Conservation (phyloP, 2,797 vertebrate species). For the Rhinophrynus dorsalis region DNA sequence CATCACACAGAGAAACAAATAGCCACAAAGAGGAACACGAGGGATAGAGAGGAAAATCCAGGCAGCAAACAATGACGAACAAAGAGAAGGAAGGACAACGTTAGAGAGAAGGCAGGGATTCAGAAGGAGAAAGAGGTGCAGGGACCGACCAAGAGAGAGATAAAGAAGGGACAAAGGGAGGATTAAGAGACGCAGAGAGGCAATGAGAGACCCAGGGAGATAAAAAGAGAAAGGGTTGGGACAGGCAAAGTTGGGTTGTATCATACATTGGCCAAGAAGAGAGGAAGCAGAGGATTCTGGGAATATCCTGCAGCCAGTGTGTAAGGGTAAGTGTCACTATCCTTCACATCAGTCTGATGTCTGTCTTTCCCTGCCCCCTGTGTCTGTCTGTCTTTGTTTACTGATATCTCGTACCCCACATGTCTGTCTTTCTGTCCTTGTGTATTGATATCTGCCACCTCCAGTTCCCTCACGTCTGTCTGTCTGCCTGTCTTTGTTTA, state of each 20-base stretch:
- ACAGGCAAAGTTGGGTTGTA: not conserved
- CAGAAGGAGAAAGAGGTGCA: not conserved
- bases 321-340: not conserved
- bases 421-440: too few species aligned
- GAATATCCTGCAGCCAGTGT: not conserved
- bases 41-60: not conserved
- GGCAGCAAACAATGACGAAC: too few species aligned
- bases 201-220: too few species aligned
- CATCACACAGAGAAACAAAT: conserved; percentile 19
- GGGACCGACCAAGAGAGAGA: not conserved
- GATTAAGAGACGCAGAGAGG: not conserved
- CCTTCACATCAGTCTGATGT: too few species aligned
- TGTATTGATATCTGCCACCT: too few species aligned
- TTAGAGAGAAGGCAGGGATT: too few species aligned
- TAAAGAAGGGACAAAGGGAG: not conserved
- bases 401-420: too few species aligned
- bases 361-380: too few species aligned
- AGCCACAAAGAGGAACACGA: conserved; percentile 22
- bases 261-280: not conserved
- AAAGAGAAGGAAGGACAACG: too few species aligned
- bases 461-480: too few species aligned
- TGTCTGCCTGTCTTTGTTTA: too few species aligned
- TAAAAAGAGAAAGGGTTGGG: not conserved
- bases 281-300: not conserved
- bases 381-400: too few species aligned